A percentile compares a stretch with the other conserved stretches of the same genome.
These are phyloP conservation scores for Apoderus coryli DNA, from an alignment of 2,888 invertebrate genomes.

Conservation along the genomic window DNA sequence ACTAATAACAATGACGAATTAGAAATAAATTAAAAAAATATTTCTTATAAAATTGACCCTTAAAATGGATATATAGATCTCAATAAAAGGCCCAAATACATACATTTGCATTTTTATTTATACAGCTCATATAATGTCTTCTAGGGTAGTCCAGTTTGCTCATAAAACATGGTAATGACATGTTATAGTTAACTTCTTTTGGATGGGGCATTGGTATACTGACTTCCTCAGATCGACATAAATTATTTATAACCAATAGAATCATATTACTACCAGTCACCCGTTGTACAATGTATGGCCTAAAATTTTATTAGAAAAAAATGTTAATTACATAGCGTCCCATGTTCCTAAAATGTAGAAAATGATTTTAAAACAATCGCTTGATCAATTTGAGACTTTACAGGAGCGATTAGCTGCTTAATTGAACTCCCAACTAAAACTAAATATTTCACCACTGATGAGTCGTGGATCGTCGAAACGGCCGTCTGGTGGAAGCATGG, in stretches of 20 bases:
- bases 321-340: no score
- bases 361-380: no score
- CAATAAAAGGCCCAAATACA: no score
- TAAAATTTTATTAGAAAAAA: conserved; percentile 18
- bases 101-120: conserved; percentile 61
- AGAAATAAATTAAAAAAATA: neutral
- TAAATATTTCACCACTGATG: no score
- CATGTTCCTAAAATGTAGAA: no score
- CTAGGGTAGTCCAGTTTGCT: conserved; percentile 44
- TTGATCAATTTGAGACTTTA: no score
- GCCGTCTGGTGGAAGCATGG: no score
- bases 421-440: no score
- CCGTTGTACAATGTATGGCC: conserved; percentile 61
- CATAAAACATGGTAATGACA: conserved; percentile 30
- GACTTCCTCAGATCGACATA: conserved; percentile 34
- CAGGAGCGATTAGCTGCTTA: no score
- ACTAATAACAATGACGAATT: neutral
- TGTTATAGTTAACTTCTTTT: conserved; percentile 31
- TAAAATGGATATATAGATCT: no score
- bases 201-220: conserved; percentile 23
- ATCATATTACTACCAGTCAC: conserved; percentile 70
- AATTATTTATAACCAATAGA: conserved; percentile 56
- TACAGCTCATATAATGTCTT: conserved; percentile 58
- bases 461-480: no score
- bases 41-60: no score